Conservation (phyloP, 2,113 vertebrate genomes). For the Platichthys stellatus region DNA sequence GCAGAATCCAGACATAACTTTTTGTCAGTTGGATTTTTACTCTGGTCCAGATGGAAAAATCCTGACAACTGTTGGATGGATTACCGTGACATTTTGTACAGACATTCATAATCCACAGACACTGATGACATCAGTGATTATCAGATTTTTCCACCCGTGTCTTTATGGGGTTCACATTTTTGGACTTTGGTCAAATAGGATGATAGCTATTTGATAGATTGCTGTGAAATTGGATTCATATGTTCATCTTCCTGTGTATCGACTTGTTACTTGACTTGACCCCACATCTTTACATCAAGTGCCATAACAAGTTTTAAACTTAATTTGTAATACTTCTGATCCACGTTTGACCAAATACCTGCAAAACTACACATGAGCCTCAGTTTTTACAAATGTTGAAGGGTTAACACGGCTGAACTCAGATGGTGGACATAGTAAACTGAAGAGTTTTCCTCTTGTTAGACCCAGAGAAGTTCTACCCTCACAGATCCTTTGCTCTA, state of each 20-base stretch:
- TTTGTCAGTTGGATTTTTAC: background rate
- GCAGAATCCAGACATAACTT: background rate
- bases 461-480: constrained; percentile 7
- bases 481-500: constrained; percentile 16
- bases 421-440: no score
- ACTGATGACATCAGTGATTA: background rate
- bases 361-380: no score
- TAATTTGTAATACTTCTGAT: background rate
- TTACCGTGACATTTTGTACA: background rate
- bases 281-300: no score
- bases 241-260: background rate
- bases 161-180: no score
- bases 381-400: no score
- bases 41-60: background rate
- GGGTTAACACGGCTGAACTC: no score
- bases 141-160: background rate
- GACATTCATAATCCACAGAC: background rate
- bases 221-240: background rate
- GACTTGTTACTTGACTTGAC: no score
- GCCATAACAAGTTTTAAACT: background rate
- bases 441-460: no score
- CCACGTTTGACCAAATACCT: background rate
- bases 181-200: background rate
- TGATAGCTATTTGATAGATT: background rate
- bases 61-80: background rate